Percentiles rank a stretch among this genome's conserved stretches.
phyloP scores from a whole-genome alignment of 2,113 vertebrate species.

The Donacobius atricapilla region DNA sequence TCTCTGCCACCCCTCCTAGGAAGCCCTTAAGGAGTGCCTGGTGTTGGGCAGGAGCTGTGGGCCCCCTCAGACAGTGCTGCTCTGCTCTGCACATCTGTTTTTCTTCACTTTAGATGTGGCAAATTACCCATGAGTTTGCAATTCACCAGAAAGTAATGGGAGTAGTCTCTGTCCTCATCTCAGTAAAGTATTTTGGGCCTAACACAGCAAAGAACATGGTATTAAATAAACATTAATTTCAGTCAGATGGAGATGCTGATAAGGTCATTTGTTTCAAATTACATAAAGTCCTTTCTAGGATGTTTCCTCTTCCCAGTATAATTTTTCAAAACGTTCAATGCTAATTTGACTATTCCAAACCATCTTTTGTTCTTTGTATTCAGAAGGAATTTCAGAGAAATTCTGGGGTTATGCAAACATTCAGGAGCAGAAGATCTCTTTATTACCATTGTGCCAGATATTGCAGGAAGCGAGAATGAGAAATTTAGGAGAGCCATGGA shows the following conservation, averaged over 20 bases:
- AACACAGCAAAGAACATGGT: not conserved
- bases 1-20: not conserved
- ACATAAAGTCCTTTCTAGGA: not conserved
- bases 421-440: not conserved
- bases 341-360: not conserved
- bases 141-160: not conserved
- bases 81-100: not conserved
- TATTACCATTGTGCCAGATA: not conserved
- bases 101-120: not conserved
- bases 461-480: constrained; percentile 14
- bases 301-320: not conserved
- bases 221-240: not conserved
- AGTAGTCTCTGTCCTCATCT: not conserved
- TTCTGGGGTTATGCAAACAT: not conserved
- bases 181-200: not conserved
- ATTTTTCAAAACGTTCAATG: not conserved
- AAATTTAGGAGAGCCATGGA: constrained; percentile 17
- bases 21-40: not conserved
- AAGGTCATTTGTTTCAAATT: not conserved
- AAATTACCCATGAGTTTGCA: not conserved
- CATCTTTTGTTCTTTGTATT: not conserved
- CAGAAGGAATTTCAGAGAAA: not conserved
- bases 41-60: not conserved
- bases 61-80: not conserved
- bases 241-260: not conserved